Base-by-base conservation (phyloP, 2,888 invertebrate genomes). In the Steromphala cineraria region DNA sequence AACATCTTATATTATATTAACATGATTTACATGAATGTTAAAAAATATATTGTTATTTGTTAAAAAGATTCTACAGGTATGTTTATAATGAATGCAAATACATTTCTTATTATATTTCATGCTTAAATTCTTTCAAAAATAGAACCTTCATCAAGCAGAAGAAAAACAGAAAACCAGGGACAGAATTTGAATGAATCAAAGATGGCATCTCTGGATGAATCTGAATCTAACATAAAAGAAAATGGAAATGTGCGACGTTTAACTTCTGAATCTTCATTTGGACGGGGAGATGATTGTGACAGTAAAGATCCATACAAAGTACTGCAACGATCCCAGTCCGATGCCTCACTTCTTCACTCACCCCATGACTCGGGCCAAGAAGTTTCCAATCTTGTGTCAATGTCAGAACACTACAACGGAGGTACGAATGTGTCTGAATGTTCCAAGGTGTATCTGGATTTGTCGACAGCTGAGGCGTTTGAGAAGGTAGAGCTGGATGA, bases 391-490 rank as follows among this genome's bases (percentile, higher is more conserved):
- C 46, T 74, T 7, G 31, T 71, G 56, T 67, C 17, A 31, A 52
- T 46, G 53, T 74, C 52, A 71, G 83, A 83, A 74, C 80, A 80
- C 71, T 74, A 36, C 56, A 84, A 80, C 79, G 81, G 79, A 36
- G 81, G 79, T 28, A 84, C 81, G 21, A 87, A 89, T 53, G 90
- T 93, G 8, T 93, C 92, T 0, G 92, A 93, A 83, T 92, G 92
- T 82, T 91, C 92, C 21, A 87, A 88, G 75, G 93, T 93, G 17
- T 93, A 93, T 84, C 91, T 92, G 84, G 93, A 93, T 85, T 84
- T 93, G 36, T 93, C 93, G 0, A 91, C 90, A 75, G 89, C 91
- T 15, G 92, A 90, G 46, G 87, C 83, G 19, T 81, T 80, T 53
- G 83, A 84, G 67, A 84, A 88, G 74, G 83, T 83, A 46, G 87